Conservation (phyloP, 2,113 vertebrate species). For the Sigmodon hispidus region DNA sequence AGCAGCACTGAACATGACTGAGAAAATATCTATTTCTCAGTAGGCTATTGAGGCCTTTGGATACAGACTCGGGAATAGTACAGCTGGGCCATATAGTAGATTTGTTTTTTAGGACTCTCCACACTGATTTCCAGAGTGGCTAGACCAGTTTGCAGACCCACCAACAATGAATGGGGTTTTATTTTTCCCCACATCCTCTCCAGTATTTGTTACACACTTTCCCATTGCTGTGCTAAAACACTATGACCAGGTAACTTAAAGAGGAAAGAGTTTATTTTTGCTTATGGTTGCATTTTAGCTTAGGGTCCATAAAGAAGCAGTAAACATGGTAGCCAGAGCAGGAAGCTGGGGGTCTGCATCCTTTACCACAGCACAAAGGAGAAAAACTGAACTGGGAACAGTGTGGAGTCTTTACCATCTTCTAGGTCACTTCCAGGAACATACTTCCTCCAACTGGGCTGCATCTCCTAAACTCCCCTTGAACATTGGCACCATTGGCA, state of each 20-base stretch:
- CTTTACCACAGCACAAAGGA: neutral
- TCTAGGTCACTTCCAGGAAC: neutral
- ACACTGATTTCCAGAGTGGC: neutral
- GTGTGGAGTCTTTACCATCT: neutral
- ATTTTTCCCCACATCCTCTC: neutral
- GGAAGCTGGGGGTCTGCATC: neutral
- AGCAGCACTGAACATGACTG: neutral
- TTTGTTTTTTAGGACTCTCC: neutral
- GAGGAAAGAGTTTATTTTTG: neutral
- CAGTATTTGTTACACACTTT: neutral
- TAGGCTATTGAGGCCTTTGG: neutral
- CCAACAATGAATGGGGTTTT: neutral
- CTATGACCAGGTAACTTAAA: neutral
- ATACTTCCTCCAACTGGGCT: neutral
- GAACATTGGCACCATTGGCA: neutral
- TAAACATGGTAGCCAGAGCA: neutral
- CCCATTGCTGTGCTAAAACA: neutral
- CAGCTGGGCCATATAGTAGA: neutral
- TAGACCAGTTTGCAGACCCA: neutral
- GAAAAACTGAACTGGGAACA: too few species aligned
- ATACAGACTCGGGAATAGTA: neutral
- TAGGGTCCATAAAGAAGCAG: neutral
- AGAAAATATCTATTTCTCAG: neutral
- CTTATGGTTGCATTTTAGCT: neutral
- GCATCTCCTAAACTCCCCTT: neutral